Evolutionary conservation across 35 echinoderm and acorn worm species (phyloP), one percentile per base, ranked within the genome.

Genomic region (Lytechinus pictus): DNA sequence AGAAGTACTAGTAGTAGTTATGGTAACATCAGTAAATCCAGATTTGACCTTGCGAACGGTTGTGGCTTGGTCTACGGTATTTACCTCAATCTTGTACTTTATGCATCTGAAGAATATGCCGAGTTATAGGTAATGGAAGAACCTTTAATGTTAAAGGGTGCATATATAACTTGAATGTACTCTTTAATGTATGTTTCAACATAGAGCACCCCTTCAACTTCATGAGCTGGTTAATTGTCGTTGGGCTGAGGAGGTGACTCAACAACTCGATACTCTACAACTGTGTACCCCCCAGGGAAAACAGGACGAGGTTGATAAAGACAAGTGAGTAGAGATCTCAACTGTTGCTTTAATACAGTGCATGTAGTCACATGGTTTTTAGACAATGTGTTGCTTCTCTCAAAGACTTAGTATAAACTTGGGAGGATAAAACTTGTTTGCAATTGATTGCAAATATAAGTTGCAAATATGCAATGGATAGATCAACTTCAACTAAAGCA

Each of bases 231-330:
- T 99, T 8, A 99, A 99, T 54, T 99, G 98, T 86, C 87, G 98
- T 61, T 99, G 98, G 98, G 98, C 98, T 10, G 98, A 97, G 91
- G 98, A 99, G 92, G 98, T 99, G 24, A 99, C 98, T n/a, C 96
- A 99, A 89, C 97, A 99, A 92, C 91, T 99, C 54, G 98, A 99
- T 56, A 95, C 96, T 19, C 94, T 99, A 93, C 98, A 99, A 87
- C 96, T 97, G 0, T 96, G 95, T 86, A 92, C 87, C 28, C 97
- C 97, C 29, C 95, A 96, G 86, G 27, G 79, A 94, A 96, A 94
- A 93, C 95, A 92, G 91, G 97, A 95, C 8, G 95, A 95, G 91
- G 53, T 89, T 57, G 98, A 98, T 8, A 99, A 96, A 97, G 98
- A 99, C 89, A 98, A 97, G 98, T 99, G 95, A 97, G 98, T 97